Base-by-base conservation (phyloP, 2,797 vertebrate species). In the Helostoma temminkii region DNA sequence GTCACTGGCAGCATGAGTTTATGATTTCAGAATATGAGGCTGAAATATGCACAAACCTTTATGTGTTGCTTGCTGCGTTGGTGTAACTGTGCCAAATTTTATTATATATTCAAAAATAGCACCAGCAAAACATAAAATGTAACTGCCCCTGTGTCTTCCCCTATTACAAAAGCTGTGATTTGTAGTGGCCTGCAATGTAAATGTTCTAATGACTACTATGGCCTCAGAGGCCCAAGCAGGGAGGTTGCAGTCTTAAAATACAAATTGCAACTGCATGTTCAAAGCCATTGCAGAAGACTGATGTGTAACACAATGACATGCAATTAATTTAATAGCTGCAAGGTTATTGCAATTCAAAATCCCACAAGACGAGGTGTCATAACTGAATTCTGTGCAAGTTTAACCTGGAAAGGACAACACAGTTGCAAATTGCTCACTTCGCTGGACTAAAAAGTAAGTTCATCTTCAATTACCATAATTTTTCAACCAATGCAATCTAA, bases 401-500 rank as follows among this genome's bases (percentile, higher is more conserved):
- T 69, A 67, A 79, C 60, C 80, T 71, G 49, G 21, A 78, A 82
- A 82, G 21, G 48, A 72, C 21, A 53, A 6, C 6, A 19, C 0
- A 36, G 46, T 2, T 34, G 30, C 43, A 46, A 60, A 71, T 36
- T 49, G 22, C 19, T 26, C 30, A 34, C n/a, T 66, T 59, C 47
- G 3, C 32, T 39, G 7, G 16, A 28, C 69, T 60, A 50, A 57
- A 80, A 80, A 73, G 28, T 39, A 18, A 5, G 3, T 37, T 54
- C 68, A 66, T 55, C 25, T 80, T 59, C 4, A 46, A 65, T 25
- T 32, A 11, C 10, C 39, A 55, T 53, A 56, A 77, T 79, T 77
- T 30, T 61, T 83, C 67, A 76, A 81, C 81, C 49, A 84, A 50
- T 54, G 25, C 48, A 83, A 80, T 87, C 76, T 80, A 74, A 74